Evolutionary conservation across 2,113 vertebrate species (phyloP), one percentile per base, ranked within the genome.

Genomic region (Anguilla rostrata): DNA sequence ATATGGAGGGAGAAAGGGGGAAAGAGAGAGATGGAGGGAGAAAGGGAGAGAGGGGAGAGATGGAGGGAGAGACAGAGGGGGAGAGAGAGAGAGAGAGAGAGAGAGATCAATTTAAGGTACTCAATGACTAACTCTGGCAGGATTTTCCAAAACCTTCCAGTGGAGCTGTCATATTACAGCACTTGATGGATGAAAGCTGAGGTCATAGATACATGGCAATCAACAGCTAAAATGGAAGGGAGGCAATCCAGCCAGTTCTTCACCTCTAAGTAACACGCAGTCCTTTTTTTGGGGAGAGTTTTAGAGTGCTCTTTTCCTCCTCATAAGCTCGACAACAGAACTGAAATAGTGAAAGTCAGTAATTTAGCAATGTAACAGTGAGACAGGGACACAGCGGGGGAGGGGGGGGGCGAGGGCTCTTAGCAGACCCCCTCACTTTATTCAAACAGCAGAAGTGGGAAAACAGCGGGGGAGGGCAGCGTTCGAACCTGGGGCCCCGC

Each of bases 81-180:
- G 53, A 57, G 49, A 80, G 91, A 86, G 88, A 92, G 91, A 93
- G 92, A 91, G 84, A 86, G 88, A 91, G 84, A 85, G 89, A 88
- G 92, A 90, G 88, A 93, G 93, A 96, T 86, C 89, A 57, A 75
- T 53, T 89, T 84, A 85, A 49, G 84, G 1, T 12, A 78, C 46
- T 78, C 75, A 12, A 86, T 85, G 22, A 75, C 80, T 53, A 40
- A n/a, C 43, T 6, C 18, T 49, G 83, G 85, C 20, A 87, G 15
- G 16, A 40, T 71, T 84, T 39, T 46, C 71, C n/a, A 8, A 60
- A 75, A 43, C 39, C 75, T 22, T 49, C 11, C n/a, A n/a, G 26
- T 7, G 12, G 9, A 75, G 26, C 29, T 66, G 60, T 26, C 60
- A 66, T 26, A 26, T 66, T 66, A 39, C 63, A 34, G 12, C 18